Base-by-base conservation (phyloP, 1,140 invertebrate genomes). In the Drosophila truncata region DNA sequence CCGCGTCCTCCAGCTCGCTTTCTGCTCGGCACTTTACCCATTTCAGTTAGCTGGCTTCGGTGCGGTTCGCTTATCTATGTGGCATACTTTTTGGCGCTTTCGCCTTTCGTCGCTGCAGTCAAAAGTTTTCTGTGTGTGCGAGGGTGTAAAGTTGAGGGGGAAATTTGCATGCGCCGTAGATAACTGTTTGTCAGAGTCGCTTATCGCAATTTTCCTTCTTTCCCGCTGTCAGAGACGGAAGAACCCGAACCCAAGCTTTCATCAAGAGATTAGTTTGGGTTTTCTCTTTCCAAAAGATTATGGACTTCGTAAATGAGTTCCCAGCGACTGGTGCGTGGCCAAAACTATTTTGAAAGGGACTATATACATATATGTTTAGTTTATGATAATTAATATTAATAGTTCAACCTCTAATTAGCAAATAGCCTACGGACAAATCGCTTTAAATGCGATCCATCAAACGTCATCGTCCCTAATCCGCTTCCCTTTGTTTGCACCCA, bases 101-200 rank as follows among this genome's bases (percentile, higher is more conserved):
- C 66, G 54, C 62, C 76, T 78, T 78, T 78, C 74, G 50, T 62
- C 74, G 63, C 62, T 78, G 71, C 76, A 82, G 50, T 77, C 66
- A 54, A 70, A 87, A 80, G 55, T 80, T 88, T 74, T 63, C 27
- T 49, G 37, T 37, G 39, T 42, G 47, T 63, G 33, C 10, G 71
- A 37, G 52, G 47, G 71, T 55, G 39, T 14, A 29, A 37, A 47
- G 60, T 46, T 50, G 37, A 33, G 23, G 50, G 49, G 23, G 35
- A 46, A 63, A 82, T 87, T 87, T 83, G 80, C 83, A 87, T 88
- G 58, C 64, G 61, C 44, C 58, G 58, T 41, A 49, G 70, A 82
- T 76, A 87, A 88, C 76, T 73, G 72, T 83, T 77, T 74, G 60
- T 79, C 50, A 80, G 60, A 62, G 44, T 74, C 42, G 59, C 60